A percentile compares a stretch with the other conserved stretches of the same genome.
Conservation (phyloP, 2,888 invertebrate species). For the Eupeodes luniger region DNA sequence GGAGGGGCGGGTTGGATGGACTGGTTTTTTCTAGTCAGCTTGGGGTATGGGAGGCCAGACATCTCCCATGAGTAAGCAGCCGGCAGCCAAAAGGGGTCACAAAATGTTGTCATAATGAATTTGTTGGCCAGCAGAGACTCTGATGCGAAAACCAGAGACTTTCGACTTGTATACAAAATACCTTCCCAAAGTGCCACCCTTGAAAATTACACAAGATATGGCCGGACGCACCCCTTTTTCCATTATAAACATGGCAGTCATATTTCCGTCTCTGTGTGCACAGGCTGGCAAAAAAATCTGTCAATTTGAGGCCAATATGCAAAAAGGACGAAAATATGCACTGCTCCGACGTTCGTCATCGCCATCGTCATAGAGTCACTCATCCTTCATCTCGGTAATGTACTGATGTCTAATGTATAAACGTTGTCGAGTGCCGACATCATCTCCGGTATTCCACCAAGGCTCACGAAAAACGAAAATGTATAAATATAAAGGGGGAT, state of each 20-base stretch:
- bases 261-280: constrained; percentile 70
- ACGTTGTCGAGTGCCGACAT: constrained; percentile 33
- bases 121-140: constrained; percentile 33
- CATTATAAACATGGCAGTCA: constrained; percentile 67
- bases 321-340: constrained; percentile 9
- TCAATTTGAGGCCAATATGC: constrained; percentile 29
- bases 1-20: constrained; percentile 28
- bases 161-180: neutral
- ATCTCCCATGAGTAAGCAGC: constrained; percentile 56
- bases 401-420: neutral
- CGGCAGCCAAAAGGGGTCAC: constrained; percentile 40
- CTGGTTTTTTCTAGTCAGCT: constrained; percentile 1
- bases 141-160: neutral
- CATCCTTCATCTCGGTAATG: neutral
- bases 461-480: neutral
- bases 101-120: constrained; percentile 53
- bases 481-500: neutral
- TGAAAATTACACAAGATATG: constrained; percentile 63
- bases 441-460: constrained; percentile 61
- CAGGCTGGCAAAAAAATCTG: constrained; percentile 48
- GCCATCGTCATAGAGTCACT: neutral
- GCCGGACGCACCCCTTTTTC: constrained; percentile 60
- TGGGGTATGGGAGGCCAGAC: constrained; percentile 62
- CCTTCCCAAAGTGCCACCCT: constrained; percentile 33
- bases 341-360: neutral